These are phyloP conservation scores for Tetragnatha versicolor DNA, from an alignment of 1,140 invertebrate species.

Conservation along the genomic window DNA sequence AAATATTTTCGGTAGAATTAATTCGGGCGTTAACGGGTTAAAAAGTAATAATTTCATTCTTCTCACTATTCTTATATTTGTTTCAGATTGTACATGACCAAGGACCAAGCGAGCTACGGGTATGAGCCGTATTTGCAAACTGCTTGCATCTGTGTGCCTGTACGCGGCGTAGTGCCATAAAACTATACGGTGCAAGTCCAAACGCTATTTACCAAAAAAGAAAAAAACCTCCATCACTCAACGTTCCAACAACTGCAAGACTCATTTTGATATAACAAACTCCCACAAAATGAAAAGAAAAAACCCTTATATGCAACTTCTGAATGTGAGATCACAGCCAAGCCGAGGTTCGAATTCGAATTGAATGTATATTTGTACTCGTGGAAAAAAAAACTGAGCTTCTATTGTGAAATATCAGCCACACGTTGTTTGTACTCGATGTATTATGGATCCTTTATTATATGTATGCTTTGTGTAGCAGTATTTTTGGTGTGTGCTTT, in stretches of 20 bases:
- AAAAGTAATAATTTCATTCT: no score
- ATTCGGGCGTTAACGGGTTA: no score
- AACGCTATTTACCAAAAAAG: background rate
- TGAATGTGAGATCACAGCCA: background rate
- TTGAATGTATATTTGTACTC: slow-evolving; percentile 26
- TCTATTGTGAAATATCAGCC: slow-evolving; percentile 34
- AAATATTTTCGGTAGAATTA: no score
- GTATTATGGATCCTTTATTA: slow-evolving; percentile 16
- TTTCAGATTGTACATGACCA: slow-evolving; percentile 36
- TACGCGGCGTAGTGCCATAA: background rate
- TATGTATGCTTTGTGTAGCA: slow-evolving; percentile 17
- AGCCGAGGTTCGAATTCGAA: background rate
- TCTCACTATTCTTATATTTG: no score
- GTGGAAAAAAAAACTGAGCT: slow-evolving; percentile 38
- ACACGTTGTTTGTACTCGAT: slow-evolving; percentile 4
- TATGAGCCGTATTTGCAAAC: slow-evolving; percentile 36
- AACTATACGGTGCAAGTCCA: slow-evolving; percentile 31
- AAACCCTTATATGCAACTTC: background rate
- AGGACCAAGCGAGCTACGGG: slow-evolving; percentile 53
- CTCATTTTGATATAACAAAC: no score
- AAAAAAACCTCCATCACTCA: background rate
- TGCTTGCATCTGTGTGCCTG: slow-evolving; percentile 34
- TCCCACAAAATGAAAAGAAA: no score
- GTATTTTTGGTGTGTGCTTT: slow-evolving; percentile 32
- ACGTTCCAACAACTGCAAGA: background rate